These are phyloP conservation scores for Globodera ellingtonae DNA, from an alignment of 1,140 invertebrate genomes.

Conservation along the genomic window DNA sequence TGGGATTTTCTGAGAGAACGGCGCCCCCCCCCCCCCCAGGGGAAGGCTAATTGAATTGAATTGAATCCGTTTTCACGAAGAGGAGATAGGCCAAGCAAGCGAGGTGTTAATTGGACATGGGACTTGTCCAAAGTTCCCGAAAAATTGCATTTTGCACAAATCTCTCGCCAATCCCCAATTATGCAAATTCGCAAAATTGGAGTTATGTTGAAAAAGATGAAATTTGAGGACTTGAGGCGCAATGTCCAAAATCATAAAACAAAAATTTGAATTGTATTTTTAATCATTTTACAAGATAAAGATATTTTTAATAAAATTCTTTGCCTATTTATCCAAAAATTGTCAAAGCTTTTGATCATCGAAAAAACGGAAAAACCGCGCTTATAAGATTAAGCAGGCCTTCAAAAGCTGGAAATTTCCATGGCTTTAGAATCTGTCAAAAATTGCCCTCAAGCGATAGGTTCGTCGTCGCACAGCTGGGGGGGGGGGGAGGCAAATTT, in stretches of 20 bases:
- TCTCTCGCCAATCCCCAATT: neutral
- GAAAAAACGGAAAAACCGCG: too few species aligned
- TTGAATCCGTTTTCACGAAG: neutral
- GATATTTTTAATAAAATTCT: too few species aligned
- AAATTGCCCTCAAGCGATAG: neutral
- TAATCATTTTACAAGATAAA: too few species aligned
- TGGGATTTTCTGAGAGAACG: neutral
- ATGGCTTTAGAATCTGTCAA: neutral
- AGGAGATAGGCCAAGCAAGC: neutral
- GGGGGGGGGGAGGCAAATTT: neutral
- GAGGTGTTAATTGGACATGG: neutral
- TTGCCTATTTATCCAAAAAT: too few species aligned
- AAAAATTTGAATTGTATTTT: too few species aligned
- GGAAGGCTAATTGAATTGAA: neutral
- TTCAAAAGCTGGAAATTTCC: neutral
- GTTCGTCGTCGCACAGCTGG: neutral
- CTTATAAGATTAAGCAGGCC: too few species aligned
- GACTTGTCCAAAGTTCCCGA: neutral
- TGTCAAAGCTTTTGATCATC: too few species aligned
- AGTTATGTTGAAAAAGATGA: neutral
- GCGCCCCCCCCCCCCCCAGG: too few species aligned
- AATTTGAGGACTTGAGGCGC: neutral
- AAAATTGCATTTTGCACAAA: neutral
- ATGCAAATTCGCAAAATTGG: neutral
- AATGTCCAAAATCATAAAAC: too few species aligned